Percentiles rank a stretch among this genome's conserved stretches.
Conservation (phyloP, 2,113 vertebrate genomes). For the Rhinolophus ferrumequinum region DNA sequence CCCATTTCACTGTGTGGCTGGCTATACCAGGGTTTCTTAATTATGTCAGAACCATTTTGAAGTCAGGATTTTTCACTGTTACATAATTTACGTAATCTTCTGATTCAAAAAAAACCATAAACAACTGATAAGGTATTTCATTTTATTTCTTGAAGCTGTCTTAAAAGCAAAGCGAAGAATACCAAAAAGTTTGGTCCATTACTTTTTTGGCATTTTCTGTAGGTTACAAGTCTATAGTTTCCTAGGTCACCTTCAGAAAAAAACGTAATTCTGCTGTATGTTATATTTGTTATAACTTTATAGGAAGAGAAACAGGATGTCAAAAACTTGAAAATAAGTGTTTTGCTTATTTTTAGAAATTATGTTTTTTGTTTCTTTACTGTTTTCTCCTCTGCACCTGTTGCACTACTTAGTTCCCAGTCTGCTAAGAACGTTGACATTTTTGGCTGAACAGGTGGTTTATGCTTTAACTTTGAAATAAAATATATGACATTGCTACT, state of each 20-base stretch:
- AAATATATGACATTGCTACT: background rate
- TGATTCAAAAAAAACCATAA: background rate
- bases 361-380: background rate
- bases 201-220: background rate
- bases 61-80: background rate
- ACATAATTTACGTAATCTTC: background rate
- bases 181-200: background rate
- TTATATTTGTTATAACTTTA: slow-evolving; percentile 30
- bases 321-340: slow-evolving; percentile 43
- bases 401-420: background rate
- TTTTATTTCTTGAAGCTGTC: background rate
- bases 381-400: slow-evolving; percentile 37
- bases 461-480: slow-evolving; percentile 33
- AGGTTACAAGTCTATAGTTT: background rate
- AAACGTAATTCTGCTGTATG: background rate
- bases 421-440: background rate
- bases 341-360: slow-evolving; percentile 55
- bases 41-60: background rate
- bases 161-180: background rate
- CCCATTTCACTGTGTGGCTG: background rate
- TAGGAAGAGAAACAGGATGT: slow-evolving; percentile 6
- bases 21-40: background rate
- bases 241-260: background rate
- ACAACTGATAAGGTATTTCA: background rate
- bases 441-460: slow-evolving; percentile 19